Evolutionary conservation across 2,113 vertebrate genomes (phyloP).

Genomic region (Anthoscopus minutus): DNA sequence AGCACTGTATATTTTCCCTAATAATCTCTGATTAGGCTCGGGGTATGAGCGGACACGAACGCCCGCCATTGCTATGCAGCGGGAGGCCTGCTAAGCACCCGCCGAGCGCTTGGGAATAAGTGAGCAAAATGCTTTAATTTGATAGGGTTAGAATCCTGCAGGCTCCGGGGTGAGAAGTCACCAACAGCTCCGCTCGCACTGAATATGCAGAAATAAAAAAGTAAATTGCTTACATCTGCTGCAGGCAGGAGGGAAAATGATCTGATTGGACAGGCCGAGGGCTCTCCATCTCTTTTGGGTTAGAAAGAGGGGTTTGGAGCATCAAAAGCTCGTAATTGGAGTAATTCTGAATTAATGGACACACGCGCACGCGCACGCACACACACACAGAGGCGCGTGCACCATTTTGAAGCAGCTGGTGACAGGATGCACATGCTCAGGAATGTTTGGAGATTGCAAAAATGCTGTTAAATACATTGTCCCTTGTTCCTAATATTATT

Average conservation of each 20-base stretch:
- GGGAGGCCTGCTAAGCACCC: slow-evolving; percentile 92
- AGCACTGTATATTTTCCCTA: slow-evolving; percentile 99
- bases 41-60: slow-evolving; percentile 95
- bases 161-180: slow-evolving; percentile 92
- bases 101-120: slow-evolving; percentile 98
- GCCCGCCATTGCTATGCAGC: slow-evolving; percentile 94
- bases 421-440: slow-evolving; percentile 70
- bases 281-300: slow-evolving; percentile 89
- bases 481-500: not conserved
- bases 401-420: slow-evolving; percentile 81
- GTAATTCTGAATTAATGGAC: slow-evolving; percentile 98
- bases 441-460: slow-evolving; percentile 71
- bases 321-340: slow-evolving; percentile 96
- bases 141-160: slow-evolving; percentile 99
- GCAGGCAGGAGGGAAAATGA: slow-evolving; percentile 86
- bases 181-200: slow-evolving; percentile 91
- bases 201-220: slow-evolving; percentile 99
- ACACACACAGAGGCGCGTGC: not conserved
- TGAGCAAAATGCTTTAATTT: slow-evolving; percentile 99
- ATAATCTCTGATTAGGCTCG: slow-evolving; percentile 97
- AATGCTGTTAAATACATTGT: slow-evolving; percentile 20
- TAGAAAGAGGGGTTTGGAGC: slow-evolving; percentile 81
- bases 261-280: slow-evolving; percentile 93
- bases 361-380: too few relatives aligned
- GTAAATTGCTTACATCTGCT: slow-evolving; percentile 99